phyloP scores from a whole-genome alignment of 2,888 invertebrate species.

The Coleophora deauratella region DNA sequence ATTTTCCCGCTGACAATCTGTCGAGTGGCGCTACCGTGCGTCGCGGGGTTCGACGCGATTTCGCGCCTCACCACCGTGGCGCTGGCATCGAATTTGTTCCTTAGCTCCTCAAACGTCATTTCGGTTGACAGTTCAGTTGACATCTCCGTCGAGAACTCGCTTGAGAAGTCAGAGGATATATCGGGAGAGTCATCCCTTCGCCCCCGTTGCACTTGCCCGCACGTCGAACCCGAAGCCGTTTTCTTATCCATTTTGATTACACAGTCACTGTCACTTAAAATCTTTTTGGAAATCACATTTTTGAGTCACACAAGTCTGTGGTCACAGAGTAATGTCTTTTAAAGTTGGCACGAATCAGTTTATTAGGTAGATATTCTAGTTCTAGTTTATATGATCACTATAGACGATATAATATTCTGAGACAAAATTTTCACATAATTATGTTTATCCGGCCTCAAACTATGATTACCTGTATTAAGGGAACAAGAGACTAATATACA shows the following conservation, averaged over 20 bases:
- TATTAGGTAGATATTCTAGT: too few species aligned
- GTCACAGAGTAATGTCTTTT: too few species aligned
- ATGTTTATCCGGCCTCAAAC: too few species aligned
- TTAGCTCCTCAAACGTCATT: constrained; percentile 58
- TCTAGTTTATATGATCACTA: too few species aligned
- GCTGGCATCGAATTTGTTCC: constrained; percentile 60
- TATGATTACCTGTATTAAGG: too few species aligned
- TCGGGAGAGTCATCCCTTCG: constrained; percentile 44
- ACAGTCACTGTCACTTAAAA: constrained; percentile 27
- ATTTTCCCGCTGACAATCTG: constrained; percentile 74
- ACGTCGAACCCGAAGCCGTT: constrained; percentile 34
- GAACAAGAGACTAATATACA: too few species aligned
- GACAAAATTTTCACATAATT: too few species aligned
- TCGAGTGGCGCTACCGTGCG: constrained; percentile 64
- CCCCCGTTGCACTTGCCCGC: constrained; percentile 54
- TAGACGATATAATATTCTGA: too few species aligned
- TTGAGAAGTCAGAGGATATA: constrained; percentile 21
- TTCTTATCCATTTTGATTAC: constrained; percentile 46
- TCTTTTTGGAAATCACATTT: constrained; percentile 18
- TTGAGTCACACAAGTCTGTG: neutral
- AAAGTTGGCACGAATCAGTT: too few species aligned
- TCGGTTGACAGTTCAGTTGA: constrained; percentile 49
- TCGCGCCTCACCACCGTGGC: constrained; percentile 49
- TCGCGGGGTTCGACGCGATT: constrained; percentile 59
- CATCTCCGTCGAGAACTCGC: constrained; percentile 46